Percentiles rank a stretch among this genome's conserved stretches.
phyloP scores from a whole-genome alignment of 2,888 invertebrate genomes.

The Lepidocyrtoides sp. region DNA sequence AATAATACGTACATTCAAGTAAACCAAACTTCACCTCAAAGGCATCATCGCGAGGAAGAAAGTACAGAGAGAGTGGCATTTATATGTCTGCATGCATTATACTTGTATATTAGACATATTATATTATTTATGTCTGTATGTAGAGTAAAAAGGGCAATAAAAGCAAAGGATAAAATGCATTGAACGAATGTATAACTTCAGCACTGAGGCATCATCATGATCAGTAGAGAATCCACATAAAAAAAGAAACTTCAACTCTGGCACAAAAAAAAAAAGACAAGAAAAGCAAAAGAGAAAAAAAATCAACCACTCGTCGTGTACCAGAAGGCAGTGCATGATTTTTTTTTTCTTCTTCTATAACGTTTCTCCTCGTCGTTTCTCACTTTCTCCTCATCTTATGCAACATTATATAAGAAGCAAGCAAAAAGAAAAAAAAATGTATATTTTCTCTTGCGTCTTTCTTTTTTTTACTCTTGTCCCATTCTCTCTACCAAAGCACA shows the following conservation, averaged over 20 bases:
- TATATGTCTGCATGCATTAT: too few species aligned
- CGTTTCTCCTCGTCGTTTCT: conserved; percentile 47
- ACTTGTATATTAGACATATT: neutral
- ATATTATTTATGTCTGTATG: neutral
- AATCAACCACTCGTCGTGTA: neutral
- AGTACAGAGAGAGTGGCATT: too few species aligned
- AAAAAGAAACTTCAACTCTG: conserved; percentile 67
- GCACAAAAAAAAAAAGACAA: conserved; percentile 35
- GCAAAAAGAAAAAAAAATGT: neutral
- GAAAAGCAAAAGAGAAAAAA: neutral
- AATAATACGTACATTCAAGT: neutral
- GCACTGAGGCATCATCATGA: conserved; percentile 51
- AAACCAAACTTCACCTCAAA: conserved; percentile 13
- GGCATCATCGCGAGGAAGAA: neutral
- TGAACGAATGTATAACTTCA: neutral
- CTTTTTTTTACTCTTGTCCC: conserved; percentile 59
- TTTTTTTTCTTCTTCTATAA: conserved; percentile 30
- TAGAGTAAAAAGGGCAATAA: conserved; percentile 67
- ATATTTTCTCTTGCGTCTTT: neutral
- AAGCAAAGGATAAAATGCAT: conserved; percentile 65
- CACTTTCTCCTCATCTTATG: conserved; percentile 22
- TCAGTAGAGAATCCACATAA: conserved; percentile 63
- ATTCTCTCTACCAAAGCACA: conserved; percentile 10
- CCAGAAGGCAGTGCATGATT: conserved; percentile 65
- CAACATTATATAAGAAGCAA: neutral